Percentiles rank a stretch among this genome's conserved stretches.
phyloP scores from a whole-genome alignment of 2,113 vertebrate species.

The Dermatemys mawii region DNA sequence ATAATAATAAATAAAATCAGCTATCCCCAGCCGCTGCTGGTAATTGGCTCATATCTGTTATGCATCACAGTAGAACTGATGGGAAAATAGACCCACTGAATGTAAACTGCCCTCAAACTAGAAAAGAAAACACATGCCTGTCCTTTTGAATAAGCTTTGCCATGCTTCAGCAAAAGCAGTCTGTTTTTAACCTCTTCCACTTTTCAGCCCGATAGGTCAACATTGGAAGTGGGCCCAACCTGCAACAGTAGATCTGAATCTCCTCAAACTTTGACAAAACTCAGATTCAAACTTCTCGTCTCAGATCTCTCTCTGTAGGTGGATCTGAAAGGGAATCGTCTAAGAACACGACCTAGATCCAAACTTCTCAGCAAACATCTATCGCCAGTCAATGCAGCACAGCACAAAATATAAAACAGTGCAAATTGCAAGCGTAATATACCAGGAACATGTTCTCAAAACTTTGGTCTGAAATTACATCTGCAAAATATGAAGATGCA shows the following conservation, averaged over 20 bases:
- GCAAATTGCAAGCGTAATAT: background rate
- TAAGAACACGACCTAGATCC: rapidly evolving
- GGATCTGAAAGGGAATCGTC: background rate
- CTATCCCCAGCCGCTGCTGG: background rate
- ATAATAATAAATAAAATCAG: background rate
- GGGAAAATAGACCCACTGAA: background rate
- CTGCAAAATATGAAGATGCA: background rate
- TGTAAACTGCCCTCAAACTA: background rate
- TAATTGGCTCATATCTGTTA: background rate
- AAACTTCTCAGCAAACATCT: background rate
- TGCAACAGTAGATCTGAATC: background rate
- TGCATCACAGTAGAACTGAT: background rate
- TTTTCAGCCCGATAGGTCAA: background rate
- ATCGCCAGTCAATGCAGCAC: background rate
- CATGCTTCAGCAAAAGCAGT: background rate
- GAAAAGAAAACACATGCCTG: rapidly evolving
- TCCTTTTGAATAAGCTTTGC: background rate
- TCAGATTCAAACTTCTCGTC: background rate
- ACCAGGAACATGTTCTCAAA: background rate
- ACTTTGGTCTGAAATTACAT: background rate
- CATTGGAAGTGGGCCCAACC: background rate
- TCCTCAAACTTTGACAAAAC: slow-evolving; percentile 1
- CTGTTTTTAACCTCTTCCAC: background rate
- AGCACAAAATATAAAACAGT: background rate
- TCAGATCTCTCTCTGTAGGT: background rate